Evolutionary conservation across 1,140 invertebrate genomes (phyloP), one percentile per base, ranked within the genome.

Genomic region (Stenopsyche tienmushanensis): DNA sequence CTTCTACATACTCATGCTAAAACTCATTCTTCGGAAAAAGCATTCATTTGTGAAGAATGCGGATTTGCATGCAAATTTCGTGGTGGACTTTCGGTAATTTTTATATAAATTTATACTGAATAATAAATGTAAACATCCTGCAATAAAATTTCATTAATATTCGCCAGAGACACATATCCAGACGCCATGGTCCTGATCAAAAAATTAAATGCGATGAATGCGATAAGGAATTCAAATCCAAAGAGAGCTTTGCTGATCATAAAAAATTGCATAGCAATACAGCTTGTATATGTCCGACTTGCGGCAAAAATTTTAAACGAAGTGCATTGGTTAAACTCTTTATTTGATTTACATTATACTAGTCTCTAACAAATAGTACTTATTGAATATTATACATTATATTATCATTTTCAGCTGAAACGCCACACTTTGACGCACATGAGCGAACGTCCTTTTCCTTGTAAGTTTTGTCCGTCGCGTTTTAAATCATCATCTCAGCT

Each of bases 351-450:
- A 47, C 45, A 47, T n/a, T n/a, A n/a, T n/a, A n/a, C n/a, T n/a
- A n/a, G n/a, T n/a, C n/a, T n/a, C n/a, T n/a, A n/a, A n/a, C n/a
- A n/a, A n/a, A n/a, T n/a, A n/a, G 13, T 34, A 34, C 29, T 34
- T 7, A 34, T 34, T 13, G 29, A 34, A 5, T 34, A 7, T 34
- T 34, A 34, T 15, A 17, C 5, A 18, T 49, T 49, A 49, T 15
- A 49, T 17, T 49, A 25, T 21, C 9, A 21, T 10, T 72, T 71
- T 7, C 68, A 76, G 75, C 25, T 74, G 34, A 29, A 9, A 2
- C 55, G 71, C 0, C 78, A 78, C 65, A 65, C 78, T 67, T 9
- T 20, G 0, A 62, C 58, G 5, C 79, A 80, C 64, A 68, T 57
- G 0, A 41, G 58, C 3, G 71, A 63, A 3, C 54, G 41, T 1